These are phyloP conservation scores for Oncorhynchus tshawytscha DNA, from an alignment of 2,113 vertebrate species.

Conservation along the genomic window DNA sequence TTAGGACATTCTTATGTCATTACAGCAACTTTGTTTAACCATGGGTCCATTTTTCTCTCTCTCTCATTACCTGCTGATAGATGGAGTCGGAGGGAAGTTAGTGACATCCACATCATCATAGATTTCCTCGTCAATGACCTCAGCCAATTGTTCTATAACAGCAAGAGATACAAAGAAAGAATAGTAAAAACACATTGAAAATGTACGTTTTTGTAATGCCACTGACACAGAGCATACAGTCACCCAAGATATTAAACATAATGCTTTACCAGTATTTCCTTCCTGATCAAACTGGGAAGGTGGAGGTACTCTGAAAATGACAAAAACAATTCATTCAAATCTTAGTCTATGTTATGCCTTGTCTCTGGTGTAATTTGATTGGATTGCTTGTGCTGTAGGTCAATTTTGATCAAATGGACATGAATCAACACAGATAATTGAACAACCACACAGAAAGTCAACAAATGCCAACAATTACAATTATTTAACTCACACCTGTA, in stretches of 20 bases:
- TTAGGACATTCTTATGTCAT: not conserved
- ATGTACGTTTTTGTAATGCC: not conserved
- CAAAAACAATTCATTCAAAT: not conserved
- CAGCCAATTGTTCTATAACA: constrained; percentile 32
- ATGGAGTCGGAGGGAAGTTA: constrained; percentile 62
- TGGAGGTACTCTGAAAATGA: constrained; percentile 46
- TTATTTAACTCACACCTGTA: too few relatives aligned
- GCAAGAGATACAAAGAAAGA: not conserved
- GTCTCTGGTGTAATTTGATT: not conserved
- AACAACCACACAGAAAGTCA: not conserved
- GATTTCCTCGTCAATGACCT: constrained; percentile 67
- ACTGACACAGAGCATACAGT: not conserved
- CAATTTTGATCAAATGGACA: not conserved
- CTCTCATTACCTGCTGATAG: constrained; percentile 68
- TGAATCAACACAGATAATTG: not conserved
- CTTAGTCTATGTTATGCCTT: not conserved
- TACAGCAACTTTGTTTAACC: too few relatives aligned
- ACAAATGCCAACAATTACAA: not conserved
- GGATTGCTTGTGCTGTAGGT: not conserved
- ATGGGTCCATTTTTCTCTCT: too few relatives aligned
- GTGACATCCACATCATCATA: constrained; percentile 88
- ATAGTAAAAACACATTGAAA: not conserved
- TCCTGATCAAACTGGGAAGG: constrained; percentile 54
- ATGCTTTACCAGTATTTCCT: constrained; percentile 32
- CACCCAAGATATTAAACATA: not conserved